Conservation (phyloP, 2,797 vertebrate species). For the Phylloscopus collybita region DNA sequence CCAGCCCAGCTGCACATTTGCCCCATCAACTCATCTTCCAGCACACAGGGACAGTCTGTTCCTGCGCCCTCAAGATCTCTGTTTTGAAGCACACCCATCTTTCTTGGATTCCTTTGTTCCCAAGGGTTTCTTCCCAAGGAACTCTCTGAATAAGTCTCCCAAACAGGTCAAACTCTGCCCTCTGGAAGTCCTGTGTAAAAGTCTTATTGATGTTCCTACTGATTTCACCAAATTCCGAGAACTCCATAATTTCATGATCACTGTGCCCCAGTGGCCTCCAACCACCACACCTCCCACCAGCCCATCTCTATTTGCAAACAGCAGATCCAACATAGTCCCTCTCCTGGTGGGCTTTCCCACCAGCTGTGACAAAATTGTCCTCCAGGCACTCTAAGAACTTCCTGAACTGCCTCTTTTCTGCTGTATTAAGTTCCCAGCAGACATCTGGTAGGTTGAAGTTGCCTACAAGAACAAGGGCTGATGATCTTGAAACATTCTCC, state of each 20-base stretch:
- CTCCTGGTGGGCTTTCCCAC: neutral
- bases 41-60: neutral
- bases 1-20: neutral
- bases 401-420: neutral
- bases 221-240: neutral
- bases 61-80: neutral
- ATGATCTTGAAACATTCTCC: neutral
- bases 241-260: neutral
- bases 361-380: neutral
- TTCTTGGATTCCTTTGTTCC: neutral
- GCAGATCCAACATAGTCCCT: neutral
- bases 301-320: neutral
- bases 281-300: neutral
- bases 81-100: neutral
- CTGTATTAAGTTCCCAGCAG: neutral
- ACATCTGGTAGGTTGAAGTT: neutral
- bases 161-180: neutral
- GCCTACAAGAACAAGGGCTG: neutral
- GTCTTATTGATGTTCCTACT: too few relatives aligned
- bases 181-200: neutral
- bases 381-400: neutral
- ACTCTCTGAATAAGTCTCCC: neutral
- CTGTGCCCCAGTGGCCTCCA: neutral
- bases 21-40: neutral
- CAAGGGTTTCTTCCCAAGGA: neutral